Evolutionary conservation across 2,113 vertebrate species (phyloP), one percentile per base, ranked within the genome.

Genomic region (Pan troglodytes): DNA sequence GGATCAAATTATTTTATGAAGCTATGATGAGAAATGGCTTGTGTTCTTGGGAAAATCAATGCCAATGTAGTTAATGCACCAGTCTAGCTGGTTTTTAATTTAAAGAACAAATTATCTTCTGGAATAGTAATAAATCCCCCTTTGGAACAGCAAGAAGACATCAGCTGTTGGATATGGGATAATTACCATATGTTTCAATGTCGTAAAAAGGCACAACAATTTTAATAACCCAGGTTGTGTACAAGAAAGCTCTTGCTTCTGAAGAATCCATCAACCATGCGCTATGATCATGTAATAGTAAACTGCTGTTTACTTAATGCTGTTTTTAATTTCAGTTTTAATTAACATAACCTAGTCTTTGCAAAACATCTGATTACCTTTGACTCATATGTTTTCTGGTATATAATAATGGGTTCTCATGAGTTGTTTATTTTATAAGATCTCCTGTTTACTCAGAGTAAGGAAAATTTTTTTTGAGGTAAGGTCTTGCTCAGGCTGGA

Each of bases 341-440:
- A 78, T 95, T 87, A 96, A 52, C 52, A 40, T 61, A 72, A n/a
- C 30, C 25, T 61, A 35, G 23, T 70, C 64, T 96, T 96, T 88
- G 16, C 61, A 85, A 68, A 94, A 64, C 67, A 94, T 68, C 68
- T 87, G 32, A 64, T 13, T 94, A 68, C 57, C 61, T 78, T 79
- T 76, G 82, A 86, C 48, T 94, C 78, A 52, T 73, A 5, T 72
- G 9, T 70, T 93, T 88, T 91, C 83, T 75, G 45, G 43, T 55
- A 57, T 86, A 7, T 61, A 86, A 64, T 96, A 72, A 90, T 83
- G 79, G 6, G 7, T 40, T 85, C 38, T 78, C n/a, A 6, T n/a
- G n/a, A n/a, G 61, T 86, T 75, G n/a, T 80, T 96, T 70, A 38
- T 68, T 90, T 57, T 91, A 45, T 95, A 67, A 59, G 18, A 35